Percentiles rank a stretch among this genome's conserved stretches.
phyloP scores from a whole-genome alignment of 2,113 vertebrate species.

The Bos indicus region DNA sequence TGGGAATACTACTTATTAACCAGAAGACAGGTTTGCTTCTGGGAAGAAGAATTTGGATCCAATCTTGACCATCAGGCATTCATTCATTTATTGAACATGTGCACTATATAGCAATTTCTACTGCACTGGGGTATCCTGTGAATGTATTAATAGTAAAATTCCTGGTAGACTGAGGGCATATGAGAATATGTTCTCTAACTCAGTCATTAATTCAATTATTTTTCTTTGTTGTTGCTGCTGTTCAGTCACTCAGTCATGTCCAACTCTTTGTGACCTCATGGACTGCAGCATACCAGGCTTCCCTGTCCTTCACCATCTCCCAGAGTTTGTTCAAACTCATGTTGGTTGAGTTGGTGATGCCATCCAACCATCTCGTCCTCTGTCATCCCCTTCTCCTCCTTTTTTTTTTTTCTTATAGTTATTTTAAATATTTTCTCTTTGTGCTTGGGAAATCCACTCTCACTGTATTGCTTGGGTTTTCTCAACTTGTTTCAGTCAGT shows the following conservation, averaged over 20 bases:
- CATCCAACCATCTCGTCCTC: not conserved
- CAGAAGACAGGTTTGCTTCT: not conserved
- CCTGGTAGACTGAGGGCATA: accelerated
- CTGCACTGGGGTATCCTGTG: not conserved
- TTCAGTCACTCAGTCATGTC: not conserved
- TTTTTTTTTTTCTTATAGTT: not conserved
- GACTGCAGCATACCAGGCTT: not conserved
- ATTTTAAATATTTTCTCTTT: not conserved
- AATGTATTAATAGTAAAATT: not conserved
- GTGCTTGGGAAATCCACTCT: not conserved
- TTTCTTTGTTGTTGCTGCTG: not conserved
- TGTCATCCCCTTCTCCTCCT: not conserved
- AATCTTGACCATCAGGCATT: not conserved
- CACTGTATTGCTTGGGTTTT: not conserved
- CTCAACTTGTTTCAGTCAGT: not conserved
- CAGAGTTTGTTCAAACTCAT: not conserved
- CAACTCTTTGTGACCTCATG: not conserved
- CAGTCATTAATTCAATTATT: not conserved
- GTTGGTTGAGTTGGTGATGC: not conserved
- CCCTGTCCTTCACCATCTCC: not conserved
- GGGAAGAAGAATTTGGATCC: not conserved
- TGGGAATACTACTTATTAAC: not conserved
- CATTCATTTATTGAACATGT: not conserved
- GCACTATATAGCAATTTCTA: not conserved
- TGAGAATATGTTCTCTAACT: not conserved